Percentiles rank a stretch among this genome's conserved stretches.
Evolutionary conservation across 2,113 vertebrate genomes (phyloP).

Genomic region (Phrynosoma platyrhinos): DNA sequence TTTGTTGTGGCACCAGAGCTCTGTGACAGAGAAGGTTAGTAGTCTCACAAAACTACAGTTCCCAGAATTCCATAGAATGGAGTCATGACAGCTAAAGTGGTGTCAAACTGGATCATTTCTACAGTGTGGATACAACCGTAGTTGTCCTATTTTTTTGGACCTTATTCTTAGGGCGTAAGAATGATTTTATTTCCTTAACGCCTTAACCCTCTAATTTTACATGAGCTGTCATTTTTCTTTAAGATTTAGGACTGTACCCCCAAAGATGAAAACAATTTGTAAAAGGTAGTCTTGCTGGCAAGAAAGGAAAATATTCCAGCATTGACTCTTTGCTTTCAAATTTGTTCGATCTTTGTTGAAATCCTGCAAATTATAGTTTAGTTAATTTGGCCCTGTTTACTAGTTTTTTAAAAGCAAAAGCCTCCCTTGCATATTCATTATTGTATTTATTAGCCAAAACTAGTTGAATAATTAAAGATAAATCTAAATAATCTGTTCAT

Average conservation of each 20-base stretch:
- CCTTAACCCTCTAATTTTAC: background rate
- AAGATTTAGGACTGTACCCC: background rate
- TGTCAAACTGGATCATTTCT: too few species aligned
- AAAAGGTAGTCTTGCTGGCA: background rate
- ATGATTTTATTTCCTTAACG: background rate
- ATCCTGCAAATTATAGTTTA: too few species aligned
- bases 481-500: constrained; percentile 10
- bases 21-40: too few species aligned
- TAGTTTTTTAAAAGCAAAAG: constrained; percentile 15
- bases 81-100: too few species aligned
- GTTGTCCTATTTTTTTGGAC: background rate
- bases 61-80: too few species aligned
- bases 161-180: background rate
- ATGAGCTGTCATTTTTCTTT: background rate
- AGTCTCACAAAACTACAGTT: too few species aligned
- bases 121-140: background rate
- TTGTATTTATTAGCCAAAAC: constrained; percentile 18
- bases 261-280: background rate
- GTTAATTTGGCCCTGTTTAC: background rate
- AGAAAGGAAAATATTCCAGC: background rate
- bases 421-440: background rate
- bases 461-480: constrained; percentile 37
- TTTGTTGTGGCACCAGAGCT: too few species aligned
- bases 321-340: background rate
- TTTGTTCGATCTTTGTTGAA: background rate